These are phyloP conservation scores for Phrynocephalus guinanensis DNA, from an alignment of 2,797 vertebrate genomes.

Conservation along the genomic window DNA sequence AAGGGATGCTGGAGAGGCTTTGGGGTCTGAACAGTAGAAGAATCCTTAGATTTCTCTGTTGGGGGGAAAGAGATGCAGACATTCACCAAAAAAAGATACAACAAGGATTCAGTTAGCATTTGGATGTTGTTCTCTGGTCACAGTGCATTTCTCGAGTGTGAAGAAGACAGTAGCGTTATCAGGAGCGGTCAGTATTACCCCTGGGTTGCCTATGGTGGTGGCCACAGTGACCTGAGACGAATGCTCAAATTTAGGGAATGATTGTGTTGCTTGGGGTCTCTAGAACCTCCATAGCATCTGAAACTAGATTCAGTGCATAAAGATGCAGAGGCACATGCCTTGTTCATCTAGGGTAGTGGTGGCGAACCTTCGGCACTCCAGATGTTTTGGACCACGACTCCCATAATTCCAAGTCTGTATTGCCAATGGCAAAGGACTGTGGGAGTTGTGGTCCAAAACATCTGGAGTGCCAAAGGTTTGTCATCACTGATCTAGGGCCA, in stretches of 20 bases:
- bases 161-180: background rate
- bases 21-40: conserved; percentile 63
- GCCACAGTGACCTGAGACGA: background rate
- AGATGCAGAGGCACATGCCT: background rate
- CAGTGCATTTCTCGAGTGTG: background rate
- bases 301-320: background rate
- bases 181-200: background rate
- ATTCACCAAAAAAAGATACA: background rate
- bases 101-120: background rate
- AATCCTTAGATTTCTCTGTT: conserved; percentile 94
- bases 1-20: conserved; percentile 80
- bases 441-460: no score
- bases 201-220: background rate
- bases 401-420: no score
- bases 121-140: background rate
- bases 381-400: no score
- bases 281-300: background rate
- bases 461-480: no score
- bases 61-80: background rate
- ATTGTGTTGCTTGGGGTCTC: background rate
- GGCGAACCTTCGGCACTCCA: no score
- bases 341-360: no score
- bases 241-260: background rate
- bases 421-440: no score
- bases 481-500: no score